These are phyloP conservation scores for Haliclystus octoradiatus DNA, from an alignment of 30 jellyfish, hydroid and myxozoan species.

Conservation along the genomic window DNA sequence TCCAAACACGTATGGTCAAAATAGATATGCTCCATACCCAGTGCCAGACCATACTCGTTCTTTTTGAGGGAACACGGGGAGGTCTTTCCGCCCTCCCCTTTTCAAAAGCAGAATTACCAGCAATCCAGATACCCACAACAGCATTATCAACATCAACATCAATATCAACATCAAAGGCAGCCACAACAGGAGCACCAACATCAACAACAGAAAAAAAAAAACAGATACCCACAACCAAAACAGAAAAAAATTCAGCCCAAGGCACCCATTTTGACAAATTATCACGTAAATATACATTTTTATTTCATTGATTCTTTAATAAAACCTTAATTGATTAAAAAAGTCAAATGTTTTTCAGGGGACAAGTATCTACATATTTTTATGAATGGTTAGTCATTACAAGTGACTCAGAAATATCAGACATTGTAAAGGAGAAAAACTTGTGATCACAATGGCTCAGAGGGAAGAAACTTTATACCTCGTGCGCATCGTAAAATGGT, in stretches of 20 bases:
- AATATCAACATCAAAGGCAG: no score
- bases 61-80: no score
- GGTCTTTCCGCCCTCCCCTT: no score
- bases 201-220: no score
- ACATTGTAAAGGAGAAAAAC: slow-evolving; percentile 23
- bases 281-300: slow-evolving; percentile 11
- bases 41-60: no score
- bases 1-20: no score
- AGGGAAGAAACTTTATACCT: slow-evolving; percentile 6
- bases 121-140: no score
- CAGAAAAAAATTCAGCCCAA: slow-evolving; percentile 13
- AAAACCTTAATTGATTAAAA: background rate
- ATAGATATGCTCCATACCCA: no score
- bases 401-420: slow-evolving; percentile 17
- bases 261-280: slow-evolving; percentile 3
- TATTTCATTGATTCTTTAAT: background rate
- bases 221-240: slow-evolving; percentile 11
- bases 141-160: no score
- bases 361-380: slow-evolving; percentile 21
- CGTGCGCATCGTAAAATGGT: slow-evolving; percentile 4
- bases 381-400: slow-evolving; percentile 13
- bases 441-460: no score
- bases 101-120: no score
- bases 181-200: no score
- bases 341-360: slow-evolving; percentile 15